Conservation (phyloP, 2,888 invertebrate species). For the Synanthedon formicaeformis region DNA sequence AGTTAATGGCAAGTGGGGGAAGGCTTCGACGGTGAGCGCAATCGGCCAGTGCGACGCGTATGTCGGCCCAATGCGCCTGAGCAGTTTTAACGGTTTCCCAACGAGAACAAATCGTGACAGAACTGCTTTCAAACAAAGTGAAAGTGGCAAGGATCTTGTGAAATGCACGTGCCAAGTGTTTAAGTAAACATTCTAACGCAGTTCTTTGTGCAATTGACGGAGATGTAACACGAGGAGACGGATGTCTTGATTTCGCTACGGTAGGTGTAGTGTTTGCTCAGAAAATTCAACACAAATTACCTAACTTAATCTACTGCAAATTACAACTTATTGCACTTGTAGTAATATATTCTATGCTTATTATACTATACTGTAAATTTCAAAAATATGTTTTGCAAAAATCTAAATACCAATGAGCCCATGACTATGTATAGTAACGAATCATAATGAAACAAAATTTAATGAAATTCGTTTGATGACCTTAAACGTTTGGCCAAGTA, state of each 20-base stretch:
- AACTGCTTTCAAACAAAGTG: slow-evolving; percentile 40
- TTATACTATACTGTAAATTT: background rate
- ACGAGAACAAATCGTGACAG: slow-evolving; percentile 35
- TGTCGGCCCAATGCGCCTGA: slow-evolving; percentile 8
- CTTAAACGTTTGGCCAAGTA: too few relatives aligned
- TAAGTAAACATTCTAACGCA: slow-evolving; percentile 8
- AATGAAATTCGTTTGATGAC: too few relatives aligned
- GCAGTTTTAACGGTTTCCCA: slow-evolving; percentile 38
- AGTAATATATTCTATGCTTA: too few relatives aligned
- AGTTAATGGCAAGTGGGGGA: background rate
- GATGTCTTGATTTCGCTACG: slow-evolving; percentile 10
- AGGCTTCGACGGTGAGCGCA: background rate
- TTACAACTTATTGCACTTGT: too few relatives aligned
- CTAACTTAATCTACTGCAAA: background rate
- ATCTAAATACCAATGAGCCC: too few relatives aligned
- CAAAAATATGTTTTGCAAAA: too few relatives aligned
- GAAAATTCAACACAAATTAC: too few relatives aligned
- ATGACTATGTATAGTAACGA: too few relatives aligned
- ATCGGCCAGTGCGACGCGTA: background rate
- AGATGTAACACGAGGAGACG: background rate
- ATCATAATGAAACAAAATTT: too few relatives aligned
- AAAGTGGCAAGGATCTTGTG: slow-evolving; percentile 43
- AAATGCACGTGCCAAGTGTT: slow-evolving; percentile 25
- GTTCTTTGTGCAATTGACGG: slow-evolving; percentile 3
- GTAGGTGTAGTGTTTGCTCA: slow-evolving; percentile 21